Conservation (phyloP, 2,113 vertebrate species). For the Megaleporinus macrocephalus region DNA sequence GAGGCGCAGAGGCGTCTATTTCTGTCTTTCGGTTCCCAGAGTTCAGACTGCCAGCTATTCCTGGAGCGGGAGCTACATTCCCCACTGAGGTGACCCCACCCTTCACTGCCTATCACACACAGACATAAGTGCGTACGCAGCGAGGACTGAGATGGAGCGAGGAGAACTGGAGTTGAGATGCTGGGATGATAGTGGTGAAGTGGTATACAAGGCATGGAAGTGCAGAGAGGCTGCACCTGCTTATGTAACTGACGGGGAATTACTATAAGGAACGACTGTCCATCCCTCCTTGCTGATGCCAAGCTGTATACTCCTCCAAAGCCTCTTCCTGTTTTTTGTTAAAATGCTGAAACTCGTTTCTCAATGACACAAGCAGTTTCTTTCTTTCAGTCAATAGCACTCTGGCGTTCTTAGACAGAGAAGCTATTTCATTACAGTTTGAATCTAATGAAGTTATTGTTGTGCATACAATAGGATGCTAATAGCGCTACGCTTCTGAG, state of each 20-base stretch:
- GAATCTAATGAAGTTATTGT: not conserved
- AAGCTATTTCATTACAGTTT: not conserved
- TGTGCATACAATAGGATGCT: not conserved
- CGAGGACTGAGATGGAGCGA: conserved; percentile 10
- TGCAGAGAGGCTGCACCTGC: not conserved
- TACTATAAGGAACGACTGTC: not conserved
- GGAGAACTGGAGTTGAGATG: conserved; percentile 4
- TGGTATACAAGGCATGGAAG: not conserved
- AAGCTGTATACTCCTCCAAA: no score
- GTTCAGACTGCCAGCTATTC: conserved; percentile 60
- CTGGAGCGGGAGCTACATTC: conserved; percentile 52
- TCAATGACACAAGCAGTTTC: not conserved
- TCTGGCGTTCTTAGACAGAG: no score
- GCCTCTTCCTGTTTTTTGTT: no score
- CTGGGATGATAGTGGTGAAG: not conserved
- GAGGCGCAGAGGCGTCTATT: conserved; percentile 62
- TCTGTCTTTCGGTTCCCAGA: conserved; percentile 56
- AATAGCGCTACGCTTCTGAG: not conserved
- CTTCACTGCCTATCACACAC: conserved; percentile 26
- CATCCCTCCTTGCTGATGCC: no score
- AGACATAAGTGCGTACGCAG: not conserved
- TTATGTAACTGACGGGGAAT: not conserved
- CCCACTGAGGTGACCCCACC: conserved; percentile 51
- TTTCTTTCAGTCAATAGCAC: not conserved
- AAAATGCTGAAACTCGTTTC: no score